phyloP scores from a whole-genome alignment of 1,140 invertebrate species.

The Zaprionus gabonicus region DNA sequence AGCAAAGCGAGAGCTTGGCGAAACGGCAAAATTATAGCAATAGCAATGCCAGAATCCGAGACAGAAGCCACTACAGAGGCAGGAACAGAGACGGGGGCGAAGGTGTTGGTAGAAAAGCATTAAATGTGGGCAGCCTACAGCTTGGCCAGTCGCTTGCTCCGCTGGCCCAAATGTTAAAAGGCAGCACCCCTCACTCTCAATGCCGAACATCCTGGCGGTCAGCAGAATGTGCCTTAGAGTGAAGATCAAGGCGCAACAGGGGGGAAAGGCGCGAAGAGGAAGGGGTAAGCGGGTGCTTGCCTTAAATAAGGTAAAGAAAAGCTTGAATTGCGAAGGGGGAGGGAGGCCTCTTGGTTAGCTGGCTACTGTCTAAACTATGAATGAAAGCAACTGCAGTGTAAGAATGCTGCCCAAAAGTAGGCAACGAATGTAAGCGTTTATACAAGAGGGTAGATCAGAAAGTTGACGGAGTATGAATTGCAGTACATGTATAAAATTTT shows the following conservation, averaged over 20 bases:
- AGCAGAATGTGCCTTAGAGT: constrained; percentile 56
- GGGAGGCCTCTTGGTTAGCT: background rate
- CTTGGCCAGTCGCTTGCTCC: constrained; percentile 7
- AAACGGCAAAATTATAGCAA: constrained; percentile 44
- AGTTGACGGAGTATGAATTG: background rate
- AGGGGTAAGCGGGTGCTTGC: background rate
- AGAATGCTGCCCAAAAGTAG: constrained; percentile 44
- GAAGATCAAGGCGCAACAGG: constrained; percentile 55
- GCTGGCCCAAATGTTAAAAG: constrained; percentile 4
- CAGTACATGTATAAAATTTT: background rate
- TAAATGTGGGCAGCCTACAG: constrained; percentile 53
- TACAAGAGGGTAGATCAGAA: background rate
- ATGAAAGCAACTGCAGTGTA: constrained; percentile 60
- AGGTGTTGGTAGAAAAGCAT: constrained; percentile 6
- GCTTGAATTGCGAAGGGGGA: background rate
- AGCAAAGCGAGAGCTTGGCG: constrained; percentile 39
- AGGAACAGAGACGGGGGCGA: background rate
- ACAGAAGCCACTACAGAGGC: background rate
- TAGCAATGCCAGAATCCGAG: constrained; percentile 10
- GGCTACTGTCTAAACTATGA: constrained; percentile 54
- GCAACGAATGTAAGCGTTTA: constrained; percentile 39
- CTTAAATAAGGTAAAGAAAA: background rate
- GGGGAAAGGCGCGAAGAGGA: background rate
- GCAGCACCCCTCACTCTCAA: background rate
- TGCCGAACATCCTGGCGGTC: constrained; percentile 8